Evolutionary conservation across 2,797 vertebrate genomes (phyloP).

Genomic region (Lycodopsis pacificus): DNA sequence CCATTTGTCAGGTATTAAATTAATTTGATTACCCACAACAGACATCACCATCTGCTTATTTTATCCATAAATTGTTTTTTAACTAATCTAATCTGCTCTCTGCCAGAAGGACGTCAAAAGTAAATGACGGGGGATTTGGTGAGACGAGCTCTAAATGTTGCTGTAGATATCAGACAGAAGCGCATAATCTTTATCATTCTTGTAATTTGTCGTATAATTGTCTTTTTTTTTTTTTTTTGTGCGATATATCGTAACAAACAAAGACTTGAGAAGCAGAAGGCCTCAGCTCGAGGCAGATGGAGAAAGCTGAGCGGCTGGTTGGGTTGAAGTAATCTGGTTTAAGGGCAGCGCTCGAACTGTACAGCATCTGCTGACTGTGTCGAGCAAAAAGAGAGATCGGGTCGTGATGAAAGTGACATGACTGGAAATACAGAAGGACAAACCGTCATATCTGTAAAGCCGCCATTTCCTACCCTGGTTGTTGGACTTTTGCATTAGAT

Average conservation of each 20-base stretch:
- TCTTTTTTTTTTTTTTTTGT: background rate
- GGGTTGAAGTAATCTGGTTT: conserved; percentile 65
- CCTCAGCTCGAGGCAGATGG: conserved; percentile 36
- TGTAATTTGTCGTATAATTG: background rate
- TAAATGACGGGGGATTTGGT: background rate
- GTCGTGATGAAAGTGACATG: conserved; percentile 11
- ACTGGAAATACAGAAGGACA: conserved; percentile 20
- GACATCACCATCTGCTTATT: conserved; percentile 18
- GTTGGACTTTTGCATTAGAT: background rate
- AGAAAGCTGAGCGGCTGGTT: conserved; percentile 65
- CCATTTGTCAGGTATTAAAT: conserved; percentile 6
- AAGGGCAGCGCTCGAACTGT: conserved; percentile 37
- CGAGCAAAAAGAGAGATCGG: conserved; percentile 1
- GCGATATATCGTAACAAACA: background rate
- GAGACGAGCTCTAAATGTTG: conserved; percentile 1
- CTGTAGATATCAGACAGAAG: background rate
- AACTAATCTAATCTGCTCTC: background rate
- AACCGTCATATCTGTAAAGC: background rate
- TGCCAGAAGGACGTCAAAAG: background rate
- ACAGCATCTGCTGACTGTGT: conserved; percentile 44
- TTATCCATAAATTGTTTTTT: conserved; percentile 8
- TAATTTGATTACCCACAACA: background rate
- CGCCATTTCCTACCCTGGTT: background rate
- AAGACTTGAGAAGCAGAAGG: conserved; percentile 10
- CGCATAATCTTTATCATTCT: background rate